phyloP scores from a whole-genome alignment of 1,140 invertebrate genomes.

The Pentalonia nigronervosa region DNA sequence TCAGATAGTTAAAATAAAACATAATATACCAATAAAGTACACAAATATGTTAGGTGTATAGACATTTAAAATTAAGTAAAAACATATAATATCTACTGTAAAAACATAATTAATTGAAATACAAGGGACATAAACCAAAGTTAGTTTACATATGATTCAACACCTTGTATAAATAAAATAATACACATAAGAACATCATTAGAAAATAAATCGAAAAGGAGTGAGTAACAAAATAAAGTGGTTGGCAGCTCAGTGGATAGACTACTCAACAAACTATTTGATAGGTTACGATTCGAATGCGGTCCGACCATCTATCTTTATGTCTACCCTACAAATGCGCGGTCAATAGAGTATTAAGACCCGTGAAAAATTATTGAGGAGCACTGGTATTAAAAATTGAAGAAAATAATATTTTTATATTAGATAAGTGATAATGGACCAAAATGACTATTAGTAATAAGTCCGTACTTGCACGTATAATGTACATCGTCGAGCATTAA shows the following conservation, averaged over 20 bases:
- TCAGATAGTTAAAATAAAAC: not conserved
- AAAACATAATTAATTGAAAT: not conserved
- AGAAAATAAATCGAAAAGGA: not conserved
- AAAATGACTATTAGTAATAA: not conserved
- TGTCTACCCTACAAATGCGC: not conserved
- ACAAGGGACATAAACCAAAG: not conserved
- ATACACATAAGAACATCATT: not conserved
- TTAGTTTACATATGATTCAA: not conserved
- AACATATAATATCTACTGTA: not conserved
- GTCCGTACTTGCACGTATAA: not conserved
- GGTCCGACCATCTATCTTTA: constrained; percentile 10
- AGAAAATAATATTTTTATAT: not conserved
- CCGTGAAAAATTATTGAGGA: not conserved
- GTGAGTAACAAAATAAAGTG: constrained; percentile 22
- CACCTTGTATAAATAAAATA: not conserved
- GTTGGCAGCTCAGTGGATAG: not conserved
- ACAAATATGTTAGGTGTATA: not conserved
- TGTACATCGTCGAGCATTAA: not conserved
- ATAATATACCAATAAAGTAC: not conserved
- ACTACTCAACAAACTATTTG: not conserved
- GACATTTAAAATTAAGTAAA: not conserved
- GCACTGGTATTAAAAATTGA: not conserved
- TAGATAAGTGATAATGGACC: not conserved
- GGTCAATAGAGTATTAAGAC: constrained; percentile 21
- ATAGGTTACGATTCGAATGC: constrained; percentile 30